Base-by-base conservation (phyloP, 1,140 invertebrate genomes). In the Cephus cinctus region DNA sequence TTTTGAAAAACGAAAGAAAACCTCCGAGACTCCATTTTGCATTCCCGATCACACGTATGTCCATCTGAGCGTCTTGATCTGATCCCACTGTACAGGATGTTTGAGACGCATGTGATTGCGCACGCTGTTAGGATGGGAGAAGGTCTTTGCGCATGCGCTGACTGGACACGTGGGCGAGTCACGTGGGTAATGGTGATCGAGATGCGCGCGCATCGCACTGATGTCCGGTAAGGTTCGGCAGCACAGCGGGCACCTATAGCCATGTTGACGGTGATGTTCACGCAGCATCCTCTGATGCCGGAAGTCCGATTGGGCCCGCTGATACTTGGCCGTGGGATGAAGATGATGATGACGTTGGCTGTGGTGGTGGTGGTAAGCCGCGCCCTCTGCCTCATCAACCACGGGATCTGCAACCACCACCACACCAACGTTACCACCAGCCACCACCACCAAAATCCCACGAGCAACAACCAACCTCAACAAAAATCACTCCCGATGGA, bases 21-120 rank as follows among this genome's bases (percentile, higher is more conserved):
- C n/a, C 9, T 15, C 15, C 8, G 41, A 38, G 9, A 12, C 19
- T 6, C n/a, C 25, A 8, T 30, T n/a, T 30, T 30, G 27, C 34
- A 47, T 47, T 18, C 22, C 34, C 23, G 47, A 71, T 76, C 69
- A 77, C 44, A 77, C 71, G 43, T 77, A 77, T 54, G 84, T 86
- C 80, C 87, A 89, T 56, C 88, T 86, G 48, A 90, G 81, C 25
- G 85, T 85, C 73, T 90, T 90, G 81, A 90, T 90, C 61, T 84
- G 82, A 56, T 86, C 83, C 88, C 88, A 90, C 61, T 89, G 84
- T 48, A 82, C 71, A 1, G 85, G 80, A 71, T 90, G 89, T 71
- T 90, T 90, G 50, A 86, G 81, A 50, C 88, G 78, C 88, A 90
- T 90, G 70, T 90, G 88, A 71, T 90, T 91, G 51, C 88, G 80